Conservation (phyloP, 2,888 invertebrate species). For the Deroplatys truncata region DNA sequence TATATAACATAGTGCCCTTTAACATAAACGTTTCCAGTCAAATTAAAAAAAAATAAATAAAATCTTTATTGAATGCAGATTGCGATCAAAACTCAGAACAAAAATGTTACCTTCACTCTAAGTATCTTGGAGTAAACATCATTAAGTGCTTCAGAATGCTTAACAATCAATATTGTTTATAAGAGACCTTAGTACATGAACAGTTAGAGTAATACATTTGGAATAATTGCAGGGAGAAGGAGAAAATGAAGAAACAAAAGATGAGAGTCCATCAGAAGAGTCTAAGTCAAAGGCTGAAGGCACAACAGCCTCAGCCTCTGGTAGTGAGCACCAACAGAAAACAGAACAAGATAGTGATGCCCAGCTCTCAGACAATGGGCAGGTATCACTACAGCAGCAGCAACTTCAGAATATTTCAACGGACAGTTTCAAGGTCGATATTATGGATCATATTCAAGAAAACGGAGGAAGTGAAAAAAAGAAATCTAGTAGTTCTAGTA, state of each 20-base stretch:
- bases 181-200: background rate
- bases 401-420: background rate
- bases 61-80: no score
- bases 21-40: no score
- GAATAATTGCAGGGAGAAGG: slow-evolving; percentile 14
- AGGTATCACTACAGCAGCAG: background rate
- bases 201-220: background rate
- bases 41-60: no score
- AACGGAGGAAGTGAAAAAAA: slow-evolving; percentile 18
- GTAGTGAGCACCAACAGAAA: background rate
- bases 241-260: slow-evolving; percentile 26
- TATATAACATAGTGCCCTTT: no score
- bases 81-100: no score
- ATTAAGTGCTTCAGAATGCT: no score
- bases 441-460: slow-evolving; percentile 1
- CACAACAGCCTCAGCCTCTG: background rate
- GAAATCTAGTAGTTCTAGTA: slow-evolving; percentile 20
- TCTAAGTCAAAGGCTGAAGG: slow-evolving; percentile 9
- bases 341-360: background rate
- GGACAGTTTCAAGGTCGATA: background rate
- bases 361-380: slow-evolving; percentile 8
- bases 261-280: slow-evolving; percentile 28
- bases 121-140: no score
- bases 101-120: no score
- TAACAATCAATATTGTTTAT: no score